phyloP scores from a whole-genome alignment of 1,140 invertebrate species.

The Rhyzopertha dominica region DNA sequence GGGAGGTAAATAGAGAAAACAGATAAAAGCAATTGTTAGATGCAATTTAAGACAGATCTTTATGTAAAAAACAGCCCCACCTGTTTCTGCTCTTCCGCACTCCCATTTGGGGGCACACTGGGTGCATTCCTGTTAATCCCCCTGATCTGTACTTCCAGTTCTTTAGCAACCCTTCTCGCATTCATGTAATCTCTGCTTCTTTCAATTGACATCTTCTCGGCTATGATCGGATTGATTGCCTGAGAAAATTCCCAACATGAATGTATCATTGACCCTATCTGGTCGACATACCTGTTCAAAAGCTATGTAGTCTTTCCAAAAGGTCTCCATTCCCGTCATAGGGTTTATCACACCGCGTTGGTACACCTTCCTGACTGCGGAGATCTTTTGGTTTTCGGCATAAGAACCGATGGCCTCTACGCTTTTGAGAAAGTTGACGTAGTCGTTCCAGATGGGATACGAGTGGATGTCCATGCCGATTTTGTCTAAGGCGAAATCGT shows the following conservation, averaged over 20 bases:
- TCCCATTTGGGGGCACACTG: constrained; percentile 86
- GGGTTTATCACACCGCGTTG: constrained; percentile 94
- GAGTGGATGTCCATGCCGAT: constrained; percentile 98
- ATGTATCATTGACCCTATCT: neutral
- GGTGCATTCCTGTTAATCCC: constrained; percentile 93
- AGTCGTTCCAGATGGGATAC: constrained; percentile 96
- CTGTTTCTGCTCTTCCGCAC: constrained; percentile 90
- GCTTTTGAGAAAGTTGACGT: constrained; percentile 94
- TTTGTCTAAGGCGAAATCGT: constrained; percentile 98
- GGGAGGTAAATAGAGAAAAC: no score
- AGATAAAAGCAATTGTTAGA: no score
- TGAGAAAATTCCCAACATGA: constrained; percentile 17
- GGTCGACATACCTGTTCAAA: constrained; percentile 67
- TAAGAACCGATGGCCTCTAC: constrained; percentile 97
- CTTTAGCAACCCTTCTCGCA: constrained; percentile 91
- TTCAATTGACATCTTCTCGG: constrained; percentile 57
- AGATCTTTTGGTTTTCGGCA: constrained; percentile 99
- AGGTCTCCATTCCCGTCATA: constrained; percentile 93
- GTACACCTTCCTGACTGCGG: constrained; percentile 93
- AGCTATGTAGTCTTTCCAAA: constrained; percentile 98
- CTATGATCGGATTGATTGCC: constrained; percentile 93
- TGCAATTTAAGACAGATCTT: no score
- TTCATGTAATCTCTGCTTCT: constrained; percentile 94
- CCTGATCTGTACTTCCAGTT: constrained; percentile 90
- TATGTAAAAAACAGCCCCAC: no score